Evolutionary conservation across 2,113 vertebrate species (phyloP).

Genomic region (Sturnus vulgaris): DNA sequence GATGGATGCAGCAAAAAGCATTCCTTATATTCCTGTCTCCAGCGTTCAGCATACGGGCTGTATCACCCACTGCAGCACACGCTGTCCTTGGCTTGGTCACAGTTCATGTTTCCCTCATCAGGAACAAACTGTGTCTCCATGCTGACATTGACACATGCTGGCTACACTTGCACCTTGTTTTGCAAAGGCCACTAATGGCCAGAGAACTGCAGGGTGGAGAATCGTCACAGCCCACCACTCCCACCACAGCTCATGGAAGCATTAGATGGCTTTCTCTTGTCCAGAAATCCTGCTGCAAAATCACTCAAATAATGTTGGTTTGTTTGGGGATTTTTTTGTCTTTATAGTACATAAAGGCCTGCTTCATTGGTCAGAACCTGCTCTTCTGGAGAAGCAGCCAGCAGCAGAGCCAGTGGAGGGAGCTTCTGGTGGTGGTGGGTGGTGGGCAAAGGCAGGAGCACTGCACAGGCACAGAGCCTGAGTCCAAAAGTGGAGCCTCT

Average conservation of each 20-base stretch:
- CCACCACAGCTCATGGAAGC: neutral
- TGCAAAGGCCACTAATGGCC: neutral
- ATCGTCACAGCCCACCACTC: rapidly evolving
- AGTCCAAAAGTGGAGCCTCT: neutral
- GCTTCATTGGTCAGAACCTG: neutral
- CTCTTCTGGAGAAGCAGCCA: neutral
- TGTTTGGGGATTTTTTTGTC: neutral
- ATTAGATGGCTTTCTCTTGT: neutral
- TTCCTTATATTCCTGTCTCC: neutral
- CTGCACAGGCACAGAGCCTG: neutral
- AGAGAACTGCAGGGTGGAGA: neutral
- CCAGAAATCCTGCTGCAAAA: neutral
- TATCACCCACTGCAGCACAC: rapidly evolving
- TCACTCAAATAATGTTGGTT: neutral
- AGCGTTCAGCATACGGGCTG: neutral
- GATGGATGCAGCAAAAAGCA: neutral
- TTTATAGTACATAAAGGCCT: neutral
- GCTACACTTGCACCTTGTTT: neutral
- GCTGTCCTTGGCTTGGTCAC: neutral
- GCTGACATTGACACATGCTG: neutral
- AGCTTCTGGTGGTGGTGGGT: neutral
- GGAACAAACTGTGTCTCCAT: neutral
- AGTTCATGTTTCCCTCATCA: neutral
- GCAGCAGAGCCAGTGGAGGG: neutral
- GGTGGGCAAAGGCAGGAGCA: neutral